Evolutionary conservation across 2,113 vertebrate genomes (phyloP), one percentile per base, ranked within the genome.

Genomic region (Alaudala cheleensis): DNA sequence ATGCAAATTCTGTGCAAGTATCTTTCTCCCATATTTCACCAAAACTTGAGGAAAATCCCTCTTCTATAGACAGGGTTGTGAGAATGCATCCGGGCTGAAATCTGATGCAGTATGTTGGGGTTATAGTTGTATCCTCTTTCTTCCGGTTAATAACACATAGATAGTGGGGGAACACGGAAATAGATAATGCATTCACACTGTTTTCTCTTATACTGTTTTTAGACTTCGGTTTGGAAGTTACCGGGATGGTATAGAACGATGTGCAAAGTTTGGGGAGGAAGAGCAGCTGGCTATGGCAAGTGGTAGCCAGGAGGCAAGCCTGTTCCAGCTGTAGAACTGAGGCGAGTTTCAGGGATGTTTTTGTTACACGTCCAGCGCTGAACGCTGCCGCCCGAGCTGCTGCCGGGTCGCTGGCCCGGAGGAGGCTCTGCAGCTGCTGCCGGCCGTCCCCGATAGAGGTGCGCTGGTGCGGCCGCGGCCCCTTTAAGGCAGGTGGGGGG

Each of bases 391-490:
- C 4, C 1, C 29, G 11, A 8, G 23, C 61, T 18, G 19, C 31
- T 2, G 56, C 1, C 14, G 0, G 8, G 11, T 1, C 2, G 21
- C n/a, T 2, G 44, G 17, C 20, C 19, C 7, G 25, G 9, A 10
- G 9, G 1, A 29, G 7, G 2, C 16, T 5, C 0, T 0, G 12
- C 20, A 22, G 40, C 31, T 1, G 33, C 3, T 1, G 3, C 15
- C 6, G 6, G 0, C 34, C 14, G 4, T 7, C 8, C 34, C 26
- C 0, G 0, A 1, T 2, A 2, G 25, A 9, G 4, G 21, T 3
- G 12, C 8, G 3, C 54, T 2, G 9, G 15, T 1, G 7, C 15
- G 1, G 62, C 16, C 49, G 64, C 56, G 57, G 81, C 66, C 39
- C 49, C 95, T 92, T 96, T 95, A 95, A 93, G 64, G 54, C 94